Conservation (phyloP, 2,113 vertebrate genomes). For the Chaenogobius annularis region DNA sequence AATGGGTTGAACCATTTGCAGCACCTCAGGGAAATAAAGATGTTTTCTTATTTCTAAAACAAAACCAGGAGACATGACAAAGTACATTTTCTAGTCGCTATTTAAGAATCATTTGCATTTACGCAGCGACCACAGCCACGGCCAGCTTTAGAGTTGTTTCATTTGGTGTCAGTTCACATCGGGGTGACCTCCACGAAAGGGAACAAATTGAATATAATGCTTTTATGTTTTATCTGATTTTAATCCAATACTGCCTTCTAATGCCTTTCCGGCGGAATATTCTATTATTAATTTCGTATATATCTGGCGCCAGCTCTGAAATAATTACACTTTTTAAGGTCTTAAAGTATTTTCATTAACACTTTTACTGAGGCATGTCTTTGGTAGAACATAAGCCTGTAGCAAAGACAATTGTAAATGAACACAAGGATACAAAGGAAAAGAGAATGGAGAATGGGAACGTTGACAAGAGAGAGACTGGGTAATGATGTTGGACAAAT, state of each 20-base stretch:
- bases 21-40: constrained; percentile 53
- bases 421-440: constrained; percentile 16
- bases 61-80: constrained; percentile 52
- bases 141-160: constrained; percentile 25
- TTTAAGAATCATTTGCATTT: constrained; percentile 46
- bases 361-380: constrained; percentile 51
- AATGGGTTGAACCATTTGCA: constrained; percentile 44
- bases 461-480: constrained; percentile 55
- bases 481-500: constrained; percentile 29
- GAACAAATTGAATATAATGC: constrained; percentile 24
- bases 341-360: constrained; percentile 53
- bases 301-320: constrained; percentile 24
- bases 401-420: constrained; percentile 33
- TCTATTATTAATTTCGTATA: constrained; percentile 43
- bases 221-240: constrained; percentile 39
- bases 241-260: constrained; percentile 20
- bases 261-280: constrained; percentile 20
- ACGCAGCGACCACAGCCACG: constrained; percentile 11
- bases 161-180: constrained; percentile 28
- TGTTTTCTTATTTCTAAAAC: constrained; percentile 59
- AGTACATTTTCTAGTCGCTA: constrained; percentile 22
- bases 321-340: constrained; percentile 49
- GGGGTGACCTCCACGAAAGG: constrained; percentile 10
- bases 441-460: constrained; percentile 22
- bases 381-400: constrained; percentile 51